Conservation (phyloP, 1,140 invertebrate genomes). For the Pachyrhynchus sulphureomaculatus region DNA sequence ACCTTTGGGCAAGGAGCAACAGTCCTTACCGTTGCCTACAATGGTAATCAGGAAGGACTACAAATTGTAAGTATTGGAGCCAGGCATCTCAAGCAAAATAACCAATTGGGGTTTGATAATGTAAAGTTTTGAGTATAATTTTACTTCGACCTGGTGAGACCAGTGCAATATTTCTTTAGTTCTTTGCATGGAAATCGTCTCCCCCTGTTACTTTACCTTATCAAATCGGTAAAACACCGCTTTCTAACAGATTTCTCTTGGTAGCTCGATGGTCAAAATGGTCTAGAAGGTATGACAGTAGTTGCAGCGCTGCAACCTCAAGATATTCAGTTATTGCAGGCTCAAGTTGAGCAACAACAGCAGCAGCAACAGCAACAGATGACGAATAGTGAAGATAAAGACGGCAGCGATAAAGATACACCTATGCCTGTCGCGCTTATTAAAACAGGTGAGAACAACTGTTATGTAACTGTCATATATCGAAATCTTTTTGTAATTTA, state of each 20-base stretch:
- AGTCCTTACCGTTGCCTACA: slow-evolving; percentile 72
- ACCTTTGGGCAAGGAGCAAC: slow-evolving; percentile 64
- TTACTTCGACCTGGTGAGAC: too few relatives aligned
- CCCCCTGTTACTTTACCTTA: too few relatives aligned
- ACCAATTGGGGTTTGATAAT: not conserved
- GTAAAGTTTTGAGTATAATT: slow-evolving; percentile 17
- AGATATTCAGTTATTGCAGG: slow-evolving; percentile 60
- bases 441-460: slow-evolving; percentile 48
- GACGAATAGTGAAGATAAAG: slow-evolving; percentile 48
- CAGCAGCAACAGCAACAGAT: slow-evolving; percentile 62
- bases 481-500: too few relatives aligned
- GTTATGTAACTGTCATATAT: not conserved
- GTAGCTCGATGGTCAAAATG: slow-evolving; percentile 56
- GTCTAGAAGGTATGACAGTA: slow-evolving; percentile 63
- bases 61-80: slow-evolving; percentile 56
- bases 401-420: slow-evolving; percentile 38
- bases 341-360: slow-evolving; percentile 27
- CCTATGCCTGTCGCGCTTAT: slow-evolving; percentile 56
- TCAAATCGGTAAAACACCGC: too few relatives aligned
- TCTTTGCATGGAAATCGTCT: too few relatives aligned
- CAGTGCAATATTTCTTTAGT: too few relatives aligned
- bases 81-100: not conserved
- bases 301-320: slow-evolving; percentile 65
- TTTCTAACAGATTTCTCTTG: too few relatives aligned
- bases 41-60: slow-evolving; percentile 58